Evolutionary conservation across 1,140 invertebrate species (phyloP).

Genomic region (Meloidogyne chitwoodi): DNA sequence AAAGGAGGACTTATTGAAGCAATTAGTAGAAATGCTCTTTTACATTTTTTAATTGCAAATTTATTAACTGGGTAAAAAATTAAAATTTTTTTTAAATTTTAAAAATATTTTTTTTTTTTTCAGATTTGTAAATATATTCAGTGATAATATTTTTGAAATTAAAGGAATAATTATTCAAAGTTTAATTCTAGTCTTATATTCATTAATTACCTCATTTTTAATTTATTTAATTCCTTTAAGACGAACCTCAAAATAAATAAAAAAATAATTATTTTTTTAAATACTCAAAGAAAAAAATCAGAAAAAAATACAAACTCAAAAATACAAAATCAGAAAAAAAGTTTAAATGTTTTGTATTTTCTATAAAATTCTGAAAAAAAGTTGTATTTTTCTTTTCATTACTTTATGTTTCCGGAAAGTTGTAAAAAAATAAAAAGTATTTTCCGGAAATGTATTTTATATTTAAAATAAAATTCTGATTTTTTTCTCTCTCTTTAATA

Average conservation of each 20-base stretch:
- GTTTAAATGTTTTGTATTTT: too few species aligned
- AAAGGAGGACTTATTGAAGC: constrained; percentile 20
- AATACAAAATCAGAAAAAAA: too few species aligned
- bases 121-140: constrained; percentile 8
- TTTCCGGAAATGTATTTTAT: too few species aligned
- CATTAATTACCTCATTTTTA: constrained; percentile 8
- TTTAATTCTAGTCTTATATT: neutral
- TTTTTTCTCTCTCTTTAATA: too few species aligned
- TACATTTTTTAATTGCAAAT: constrained; percentile 38
- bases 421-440: too few species aligned
- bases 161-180: neutral
- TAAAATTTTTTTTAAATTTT: constrained; percentile 2
- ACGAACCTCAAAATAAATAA: neutral
- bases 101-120: neutral
- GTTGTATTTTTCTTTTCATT: too few species aligned
- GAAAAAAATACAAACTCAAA: too few species aligned
- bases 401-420: too few species aligned
- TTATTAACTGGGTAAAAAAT: constrained; percentile 32
- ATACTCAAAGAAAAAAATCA: neutral
- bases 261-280: neutral
- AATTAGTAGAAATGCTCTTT: constrained; percentile 33
- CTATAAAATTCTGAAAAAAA: too few species aligned
- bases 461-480: too few species aligned
- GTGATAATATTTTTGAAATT: constrained; percentile 3
- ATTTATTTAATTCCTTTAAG: constrained; percentile 2